phyloP scores from a whole-genome alignment of 2,113 vertebrate species.

The Chaenogobius annularis region DNA sequence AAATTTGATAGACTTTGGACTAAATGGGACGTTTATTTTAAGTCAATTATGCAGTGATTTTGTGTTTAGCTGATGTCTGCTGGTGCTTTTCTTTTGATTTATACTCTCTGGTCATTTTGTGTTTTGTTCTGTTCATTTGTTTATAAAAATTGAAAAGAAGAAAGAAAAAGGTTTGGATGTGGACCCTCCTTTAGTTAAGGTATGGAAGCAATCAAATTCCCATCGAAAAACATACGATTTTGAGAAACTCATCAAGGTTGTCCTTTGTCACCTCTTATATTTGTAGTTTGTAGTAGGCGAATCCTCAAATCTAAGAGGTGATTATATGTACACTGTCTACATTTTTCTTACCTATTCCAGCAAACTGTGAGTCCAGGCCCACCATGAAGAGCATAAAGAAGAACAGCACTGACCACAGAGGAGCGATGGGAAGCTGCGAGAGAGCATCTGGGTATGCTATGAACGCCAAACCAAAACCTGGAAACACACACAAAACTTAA shows the following conservation, averaged over 20 bases:
- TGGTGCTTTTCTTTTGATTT: too few species aligned
- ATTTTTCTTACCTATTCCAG: slow-evolving; percentile 87
- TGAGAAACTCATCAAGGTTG: not conserved
- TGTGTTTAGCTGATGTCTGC: too few species aligned
- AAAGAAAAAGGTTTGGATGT: too few species aligned
- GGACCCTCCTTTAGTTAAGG: too few species aligned
- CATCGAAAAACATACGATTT: too few species aligned
- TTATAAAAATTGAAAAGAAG: too few species aligned
- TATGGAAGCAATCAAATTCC: too few species aligned
- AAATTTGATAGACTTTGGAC: too few species aligned
- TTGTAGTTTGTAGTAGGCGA: not conserved
- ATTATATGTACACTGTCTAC: not conserved
- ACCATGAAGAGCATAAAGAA: slow-evolving; percentile 96
- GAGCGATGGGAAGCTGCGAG: slow-evolving; percentile 86
- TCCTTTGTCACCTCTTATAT: not conserved
- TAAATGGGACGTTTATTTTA: too few species aligned
- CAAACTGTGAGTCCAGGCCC: slow-evolving; percentile 94
- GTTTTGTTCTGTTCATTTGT: too few species aligned
- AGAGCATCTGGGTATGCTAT: slow-evolving; percentile 94
- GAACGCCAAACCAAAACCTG: slow-evolving; percentile 93
- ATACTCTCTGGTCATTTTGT: too few species aligned
- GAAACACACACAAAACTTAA: slow-evolving; percentile 12
- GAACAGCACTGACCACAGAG: slow-evolving; percentile 93
- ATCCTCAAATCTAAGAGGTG: not conserved
- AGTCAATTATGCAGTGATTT: too few species aligned